Base-by-base conservation (phyloP, 2,797 vertebrate genomes). In the Euphonia xanthogaster region DNA sequence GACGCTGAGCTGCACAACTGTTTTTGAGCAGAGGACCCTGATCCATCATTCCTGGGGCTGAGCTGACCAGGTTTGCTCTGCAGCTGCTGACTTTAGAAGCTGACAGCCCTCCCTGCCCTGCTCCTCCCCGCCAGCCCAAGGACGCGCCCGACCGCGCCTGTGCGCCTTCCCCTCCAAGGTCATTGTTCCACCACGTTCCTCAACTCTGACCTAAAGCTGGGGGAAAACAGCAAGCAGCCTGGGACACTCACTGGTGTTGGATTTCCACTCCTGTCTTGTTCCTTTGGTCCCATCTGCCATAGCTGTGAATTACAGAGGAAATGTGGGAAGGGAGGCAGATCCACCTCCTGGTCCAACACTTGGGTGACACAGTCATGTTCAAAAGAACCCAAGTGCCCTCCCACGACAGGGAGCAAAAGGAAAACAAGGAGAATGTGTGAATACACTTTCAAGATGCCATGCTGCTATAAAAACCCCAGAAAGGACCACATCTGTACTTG, bases 331-430 rank as follows among this genome's bases (percentile, higher is more conserved):
- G 40, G 24, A 89, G 51, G 66, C 35, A 62, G 63, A 80, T 37
- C 27, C 47, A 75, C 11, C 30, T 74, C 37, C 62, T 19, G 57
- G 48, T 28, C 24, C 51, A 91, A 33, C 20, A 8, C 48, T 12
- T 0, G 0, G 60, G 25, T 77, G 35, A 71, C 25, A 22, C 0
- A 8, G 47, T 31, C 75, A 2, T 2, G 17, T 11, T 6, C 39
- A 10, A 14, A 25, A 37, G 35, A 40, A 3, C 22, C 14, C 23
- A 61, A 42, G 50, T 8, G 20, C 16, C 21, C 40, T 50, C 14
- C 9, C 66, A 35, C 0, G 0, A 51, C 30, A 54, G 50, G 12
- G 28, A 80, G 35, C 24, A 39, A 81, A 48, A 42, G 20, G 28
- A 50, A 86, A 93, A 50, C 21, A 45, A 55, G 55, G 44, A 91